Base-by-base conservation (phyloP, 1,140 invertebrate genomes). In the Bombus pyrosoma region DNA sequence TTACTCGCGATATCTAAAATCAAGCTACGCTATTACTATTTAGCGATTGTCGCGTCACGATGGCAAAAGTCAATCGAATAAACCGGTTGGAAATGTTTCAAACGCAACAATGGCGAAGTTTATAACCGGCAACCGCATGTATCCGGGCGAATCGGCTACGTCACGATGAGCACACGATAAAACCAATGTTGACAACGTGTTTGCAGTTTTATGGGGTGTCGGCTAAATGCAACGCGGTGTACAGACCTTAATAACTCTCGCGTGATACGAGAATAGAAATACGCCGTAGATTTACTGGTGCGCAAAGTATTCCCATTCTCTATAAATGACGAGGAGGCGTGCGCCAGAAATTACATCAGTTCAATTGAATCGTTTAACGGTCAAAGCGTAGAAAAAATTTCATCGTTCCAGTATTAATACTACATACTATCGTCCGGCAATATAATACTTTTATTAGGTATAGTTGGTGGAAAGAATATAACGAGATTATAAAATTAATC, bases 121-220 rank as follows among this genome's bases (percentile, higher is more conserved):
- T 32, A 13, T 72, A 53, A 12, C 28, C 73, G 59, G 73, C 59
- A 78, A 10, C 3, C 66, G 75, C 71, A 74, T 85, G 88, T 78
- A 89, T 85, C 74, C 85, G 59, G 62, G 32, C 39, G 28, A 53
- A 66, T 43, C n/a, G 32, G n/a, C 37, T 47, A 47, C 69, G 78
- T 78, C 59, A 62, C 59, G 72, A 82, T 80, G 88, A 89, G 78
- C 66, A 69, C 75, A 81, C 89, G 89, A 90, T 90, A 90, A 90
- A 90, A 90, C 85, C 89, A 85, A 85, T 90, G 86, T 86, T 69
- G 78, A 86, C 69, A 90, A 81, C 85, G 78, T 85, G 89, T 90
- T 87, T 87, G 82, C 89, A 87, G 88, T 90, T 90, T 90, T 90
- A 90, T 86, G 88, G 89, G 88, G 78, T 90, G 88, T 85, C 68